A percentile compares a stretch with the other conserved stretches of the same genome.
phyloP scores from a whole-genome alignment of 2,797 vertebrate species.

The Vultur gryphus region DNA sequence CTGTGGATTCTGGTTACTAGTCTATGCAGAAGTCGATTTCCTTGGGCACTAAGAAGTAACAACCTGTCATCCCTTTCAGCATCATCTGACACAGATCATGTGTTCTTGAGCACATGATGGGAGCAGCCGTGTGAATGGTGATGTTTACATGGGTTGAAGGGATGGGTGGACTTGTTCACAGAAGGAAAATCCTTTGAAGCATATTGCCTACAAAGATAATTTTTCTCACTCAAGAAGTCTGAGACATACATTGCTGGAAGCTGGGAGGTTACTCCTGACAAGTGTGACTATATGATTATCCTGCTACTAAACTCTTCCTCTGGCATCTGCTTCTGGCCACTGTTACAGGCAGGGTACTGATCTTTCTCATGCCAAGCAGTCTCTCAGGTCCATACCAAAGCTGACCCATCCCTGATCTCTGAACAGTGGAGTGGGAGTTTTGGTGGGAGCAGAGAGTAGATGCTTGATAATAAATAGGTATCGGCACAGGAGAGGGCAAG shows the following conservation, averaged over 20 bases:
- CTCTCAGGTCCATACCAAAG: neutral
- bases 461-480: neutral
- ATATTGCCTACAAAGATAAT: slow-evolving; percentile 2
- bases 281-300: neutral
- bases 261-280: slow-evolving; percentile 11
- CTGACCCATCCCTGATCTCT: neutral
- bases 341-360: neutral
- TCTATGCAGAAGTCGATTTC: neutral
- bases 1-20: neutral
- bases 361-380: neutral
- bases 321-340: neutral
- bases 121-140: neutral
- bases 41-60: neutral
- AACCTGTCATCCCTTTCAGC: slow-evolving; percentile 20
- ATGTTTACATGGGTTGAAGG: neutral
- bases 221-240: neutral
- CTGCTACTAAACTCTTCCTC: neutral
- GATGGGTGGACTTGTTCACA: slow-evolving; percentile 21
- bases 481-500: neutral
- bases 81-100: slow-evolving; percentile 52
- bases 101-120: slow-evolving; percentile 36
- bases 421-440: neutral
- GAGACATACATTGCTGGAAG: neutral
- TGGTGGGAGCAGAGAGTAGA: neutral
- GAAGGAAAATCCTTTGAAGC: slow-evolving; percentile 45